These are phyloP conservation scores for Mylabris sibirica DNA, from an alignment of 2,888 invertebrate species.

Conservation along the genomic window DNA sequence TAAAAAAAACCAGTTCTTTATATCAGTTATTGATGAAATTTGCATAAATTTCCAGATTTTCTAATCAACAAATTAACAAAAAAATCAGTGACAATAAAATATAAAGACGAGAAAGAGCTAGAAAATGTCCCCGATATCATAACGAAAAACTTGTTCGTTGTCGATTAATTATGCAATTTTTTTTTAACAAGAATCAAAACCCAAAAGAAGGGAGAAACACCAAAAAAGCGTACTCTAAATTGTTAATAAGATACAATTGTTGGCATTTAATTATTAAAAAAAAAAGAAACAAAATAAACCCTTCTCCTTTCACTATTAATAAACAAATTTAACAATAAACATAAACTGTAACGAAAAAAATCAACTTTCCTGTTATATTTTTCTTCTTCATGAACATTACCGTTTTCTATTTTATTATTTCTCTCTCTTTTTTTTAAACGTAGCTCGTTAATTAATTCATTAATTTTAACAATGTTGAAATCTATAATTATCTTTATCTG, in stretches of 20 bases:
- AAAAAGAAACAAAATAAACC: not conserved
- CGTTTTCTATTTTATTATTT: conserved; percentile 3
- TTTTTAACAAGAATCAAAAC: not conserved
- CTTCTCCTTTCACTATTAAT: not conserved
- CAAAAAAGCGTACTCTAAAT: too few relatives aligned
- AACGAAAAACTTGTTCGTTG: not conserved
- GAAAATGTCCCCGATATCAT: not conserved
- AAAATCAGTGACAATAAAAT: not conserved
- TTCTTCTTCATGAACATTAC: not conserved
- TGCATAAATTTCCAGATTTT: not conserved
- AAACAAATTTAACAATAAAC: not conserved
- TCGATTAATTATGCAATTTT: not conserved
- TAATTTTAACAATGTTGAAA: conserved; percentile 7
- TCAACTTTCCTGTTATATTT: not conserved
- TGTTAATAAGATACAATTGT: too few relatives aligned
- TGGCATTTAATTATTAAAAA: not conserved
- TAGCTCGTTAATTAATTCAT: not conserved
- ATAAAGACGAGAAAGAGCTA: not conserved
- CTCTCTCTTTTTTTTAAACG: not conserved
- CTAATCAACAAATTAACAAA: not conserved
- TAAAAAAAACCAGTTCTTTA: too few relatives aligned
- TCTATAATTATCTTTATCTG: not conserved
- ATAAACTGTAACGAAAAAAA: not conserved
- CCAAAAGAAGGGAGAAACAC: not conserved
- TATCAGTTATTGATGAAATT: too few relatives aligned